phyloP scores from a whole-genome alignment of 2,888 invertebrate genomes.

The Acanthosepion esculentum region DNA sequence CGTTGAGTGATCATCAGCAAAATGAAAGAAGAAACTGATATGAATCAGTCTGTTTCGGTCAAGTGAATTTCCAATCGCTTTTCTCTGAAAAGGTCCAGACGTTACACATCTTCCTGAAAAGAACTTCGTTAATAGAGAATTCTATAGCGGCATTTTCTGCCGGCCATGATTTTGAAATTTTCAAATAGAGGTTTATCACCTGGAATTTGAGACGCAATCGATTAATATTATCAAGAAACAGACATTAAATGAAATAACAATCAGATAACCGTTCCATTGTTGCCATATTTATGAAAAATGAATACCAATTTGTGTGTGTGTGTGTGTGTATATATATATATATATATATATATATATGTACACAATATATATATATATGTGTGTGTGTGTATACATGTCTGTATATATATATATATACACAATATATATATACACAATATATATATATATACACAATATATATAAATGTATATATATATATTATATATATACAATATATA shows the following conservation, averaged over 20 bases:
- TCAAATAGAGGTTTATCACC: not conserved
- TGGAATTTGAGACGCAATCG: not conserved
- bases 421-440: too few relatives aligned
- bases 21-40: not conserved
- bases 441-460: too few relatives aligned
- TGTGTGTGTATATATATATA: too few relatives aligned
- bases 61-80: not conserved
- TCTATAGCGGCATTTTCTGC: not conserved
- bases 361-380: too few relatives aligned
- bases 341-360: too few relatives aligned
- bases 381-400: too few relatives aligned
- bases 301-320: too few relatives aligned
- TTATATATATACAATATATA: too few relatives aligned
- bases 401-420: too few relatives aligned
- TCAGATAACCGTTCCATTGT: not conserved
- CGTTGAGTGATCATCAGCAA: not conserved
- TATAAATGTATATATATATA: too few relatives aligned
- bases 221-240: not conserved
- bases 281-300: not conserved
- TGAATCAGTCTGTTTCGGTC: not conserved
- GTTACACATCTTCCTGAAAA: not conserved
- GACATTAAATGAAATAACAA: not conserved
- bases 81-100: not conserved
- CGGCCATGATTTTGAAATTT: not conserved
- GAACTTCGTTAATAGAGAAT: not conserved